A percentile compares a stretch with the other conserved stretches of the same genome.
Evolutionary conservation across 2,888 invertebrate species (phyloP).

Genomic region (Dicyrtomina minuta): DNA sequence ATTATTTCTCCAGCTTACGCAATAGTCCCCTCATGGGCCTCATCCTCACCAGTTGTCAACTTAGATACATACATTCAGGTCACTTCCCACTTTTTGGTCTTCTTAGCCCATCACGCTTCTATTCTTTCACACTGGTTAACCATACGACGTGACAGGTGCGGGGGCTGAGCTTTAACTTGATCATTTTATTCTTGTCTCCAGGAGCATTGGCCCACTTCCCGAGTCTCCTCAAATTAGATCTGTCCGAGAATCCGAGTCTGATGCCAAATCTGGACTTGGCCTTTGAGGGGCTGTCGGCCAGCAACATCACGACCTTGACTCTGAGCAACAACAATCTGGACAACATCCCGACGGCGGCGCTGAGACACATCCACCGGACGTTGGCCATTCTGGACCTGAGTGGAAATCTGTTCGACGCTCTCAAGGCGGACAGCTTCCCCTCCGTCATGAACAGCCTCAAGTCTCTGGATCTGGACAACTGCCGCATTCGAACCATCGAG

Average conservation of each 20-base stretch:
- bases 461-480: conserved; percentile 37
- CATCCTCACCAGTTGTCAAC: conserved; percentile 34
- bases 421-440: conserved; percentile 32
- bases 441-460: conserved; percentile 25
- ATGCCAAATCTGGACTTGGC: conserved; percentile 31
- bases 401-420: conserved; percentile 33
- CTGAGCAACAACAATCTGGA: conserved; percentile 34
- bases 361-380: conserved; percentile 13
- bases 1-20: conserved; percentile 46
- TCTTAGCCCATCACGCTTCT: neutral
- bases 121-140: neutral
- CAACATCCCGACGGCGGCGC: conserved; percentile 32
- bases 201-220: conserved; percentile 40
- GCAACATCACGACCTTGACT: conserved; percentile 9
- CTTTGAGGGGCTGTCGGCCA: conserved; percentile 21
- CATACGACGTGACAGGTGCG: neutral
- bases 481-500: conserved; percentile 34
- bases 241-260: conserved; percentile 43
- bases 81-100: conserved; percentile 3
- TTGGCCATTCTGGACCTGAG: conserved; percentile 36
- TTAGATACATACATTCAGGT: conserved; percentile 43
- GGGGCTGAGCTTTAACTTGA: neutral
- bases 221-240: conserved; percentile 31
- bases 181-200: conserved; percentile 11
- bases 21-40: conserved; percentile 34